Conservation (phyloP, 2,113 vertebrate species). For the Oryzias celebensis region DNA sequence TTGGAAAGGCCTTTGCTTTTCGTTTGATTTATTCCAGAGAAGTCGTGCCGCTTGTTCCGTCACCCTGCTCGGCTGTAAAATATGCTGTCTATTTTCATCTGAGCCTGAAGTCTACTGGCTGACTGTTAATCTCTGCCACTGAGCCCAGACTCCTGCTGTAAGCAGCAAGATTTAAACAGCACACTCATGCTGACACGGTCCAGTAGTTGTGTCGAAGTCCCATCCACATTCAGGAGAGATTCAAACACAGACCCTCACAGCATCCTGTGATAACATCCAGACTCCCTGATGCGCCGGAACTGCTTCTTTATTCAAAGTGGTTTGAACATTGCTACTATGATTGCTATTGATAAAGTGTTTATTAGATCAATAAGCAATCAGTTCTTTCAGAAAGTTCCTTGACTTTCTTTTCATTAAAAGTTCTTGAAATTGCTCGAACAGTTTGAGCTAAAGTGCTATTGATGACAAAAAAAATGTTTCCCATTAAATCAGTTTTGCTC, state of each 20-base stretch:
- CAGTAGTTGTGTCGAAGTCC: conserved; percentile 14
- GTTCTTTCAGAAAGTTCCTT: no score
- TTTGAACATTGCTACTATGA: no score
- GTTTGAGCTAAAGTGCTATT: no score
- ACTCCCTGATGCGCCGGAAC: neutral
- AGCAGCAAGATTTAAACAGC: conserved; percentile 33
- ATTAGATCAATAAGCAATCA: no score
- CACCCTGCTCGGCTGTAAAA: conserved; percentile 24
- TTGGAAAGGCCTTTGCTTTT: neutral
- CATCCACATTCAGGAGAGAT: conserved; percentile 14
- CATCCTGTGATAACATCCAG: no score
- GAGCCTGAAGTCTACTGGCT: conserved; percentile 16
- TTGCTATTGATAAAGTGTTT: no score
- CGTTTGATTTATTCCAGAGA: conserved; percentile 22
- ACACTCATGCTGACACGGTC: conserved; percentile 21
- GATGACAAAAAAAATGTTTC: no score
- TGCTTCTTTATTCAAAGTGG: no score
- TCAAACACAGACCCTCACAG: conserved; percentile 6
- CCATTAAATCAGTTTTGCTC: no score
- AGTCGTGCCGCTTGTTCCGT: conserved; percentile 6
- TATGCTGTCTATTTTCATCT: conserved; percentile 34
- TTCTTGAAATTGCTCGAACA: no score
- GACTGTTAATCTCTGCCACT: conserved; percentile 3
- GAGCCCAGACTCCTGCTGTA: conserved; percentile 13
- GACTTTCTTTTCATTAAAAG: no score